A percentile compares a stretch with the other conserved stretches of the same genome.
phyloP scores from a whole-genome alignment of 2,113 vertebrate genomes.

The Verasper variegatus region DNA sequence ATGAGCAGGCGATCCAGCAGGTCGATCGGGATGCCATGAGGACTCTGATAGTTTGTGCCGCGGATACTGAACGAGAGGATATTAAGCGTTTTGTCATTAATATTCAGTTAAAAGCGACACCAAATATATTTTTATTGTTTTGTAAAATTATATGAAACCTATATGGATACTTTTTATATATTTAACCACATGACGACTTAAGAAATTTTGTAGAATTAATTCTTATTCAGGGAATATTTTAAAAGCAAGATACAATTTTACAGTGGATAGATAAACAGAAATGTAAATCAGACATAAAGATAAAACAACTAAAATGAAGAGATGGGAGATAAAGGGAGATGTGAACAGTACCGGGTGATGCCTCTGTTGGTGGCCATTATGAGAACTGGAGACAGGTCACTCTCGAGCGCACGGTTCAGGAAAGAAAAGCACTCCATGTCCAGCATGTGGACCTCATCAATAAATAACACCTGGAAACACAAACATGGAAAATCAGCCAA shows the following conservation, averaged over 20 bases:
- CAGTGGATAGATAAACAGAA: neutral
- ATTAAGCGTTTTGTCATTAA: neutral
- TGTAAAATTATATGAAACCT: neutral
- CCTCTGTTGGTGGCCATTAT: constrained; percentile 96
- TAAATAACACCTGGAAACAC: constrained; percentile 89
- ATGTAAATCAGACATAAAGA: neutral
- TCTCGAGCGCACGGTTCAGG: constrained; percentile 93
- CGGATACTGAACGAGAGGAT: constrained; percentile 83
- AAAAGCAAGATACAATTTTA: neutral
- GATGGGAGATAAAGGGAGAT: neutral
- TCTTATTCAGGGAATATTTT: neutral
- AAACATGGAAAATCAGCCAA: neutral
- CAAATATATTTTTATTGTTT: neutral
- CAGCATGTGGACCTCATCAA: constrained; percentile 95
- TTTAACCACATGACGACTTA: neutral
- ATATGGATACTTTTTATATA: neutral
- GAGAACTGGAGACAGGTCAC: constrained; percentile 91
- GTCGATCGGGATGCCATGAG: constrained; percentile 92
- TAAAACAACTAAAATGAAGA: neutral
- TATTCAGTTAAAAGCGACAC: neutral
- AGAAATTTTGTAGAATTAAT: neutral
- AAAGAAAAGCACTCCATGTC: constrained; percentile 96
- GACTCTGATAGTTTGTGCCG: constrained; percentile 93
- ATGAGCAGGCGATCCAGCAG: constrained; percentile 92
- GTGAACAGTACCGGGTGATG: constrained; percentile 86